Conservation (phyloP, 1,140 invertebrate genomes). For the Leptinotarsa texana region DNA sequence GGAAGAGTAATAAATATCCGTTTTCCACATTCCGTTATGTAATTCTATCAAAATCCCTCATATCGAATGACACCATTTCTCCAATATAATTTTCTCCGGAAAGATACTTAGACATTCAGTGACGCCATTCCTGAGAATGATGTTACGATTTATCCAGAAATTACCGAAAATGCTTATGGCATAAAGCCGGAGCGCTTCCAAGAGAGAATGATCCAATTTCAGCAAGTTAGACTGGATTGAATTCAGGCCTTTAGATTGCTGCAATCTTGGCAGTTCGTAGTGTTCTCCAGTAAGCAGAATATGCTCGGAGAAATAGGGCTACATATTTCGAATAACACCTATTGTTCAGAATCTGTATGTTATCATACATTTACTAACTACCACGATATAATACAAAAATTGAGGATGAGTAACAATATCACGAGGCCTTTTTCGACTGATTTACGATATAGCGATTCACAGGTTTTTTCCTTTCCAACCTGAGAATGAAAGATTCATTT, state of each 20-base stretch:
- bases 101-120: conserved; percentile 21
- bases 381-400: too few species aligned
- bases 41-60: not conserved
- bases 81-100: conserved; percentile 17
- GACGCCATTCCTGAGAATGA: conserved; percentile 23
- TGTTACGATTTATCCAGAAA: conserved; percentile 21
- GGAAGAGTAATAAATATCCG: conserved; percentile 1
- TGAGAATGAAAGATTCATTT: too few species aligned
- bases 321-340: too few species aligned
- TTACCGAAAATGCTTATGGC: conserved; percentile 25
- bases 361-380: too few species aligned
- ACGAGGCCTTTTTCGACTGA: too few species aligned
- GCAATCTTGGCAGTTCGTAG: too few species aligned
- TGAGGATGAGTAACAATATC: too few species aligned
- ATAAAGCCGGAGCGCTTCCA: conserved; percentile 1
- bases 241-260: conserved; percentile 3
- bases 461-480: too few species aligned
- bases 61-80: conserved; percentile 18
- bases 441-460: too few species aligned
- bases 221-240: conserved; percentile 22
- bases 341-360: too few species aligned
- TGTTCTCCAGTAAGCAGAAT: too few species aligned
- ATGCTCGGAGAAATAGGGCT: too few species aligned
- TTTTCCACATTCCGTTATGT: not conserved
- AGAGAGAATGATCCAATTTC: conserved; percentile 26